Percentiles rank a stretch among this genome's conserved stretches.
Evolutionary conservation across 2,888 invertebrate genomes (phyloP).

Genomic region (Aromia moschata): DNA sequence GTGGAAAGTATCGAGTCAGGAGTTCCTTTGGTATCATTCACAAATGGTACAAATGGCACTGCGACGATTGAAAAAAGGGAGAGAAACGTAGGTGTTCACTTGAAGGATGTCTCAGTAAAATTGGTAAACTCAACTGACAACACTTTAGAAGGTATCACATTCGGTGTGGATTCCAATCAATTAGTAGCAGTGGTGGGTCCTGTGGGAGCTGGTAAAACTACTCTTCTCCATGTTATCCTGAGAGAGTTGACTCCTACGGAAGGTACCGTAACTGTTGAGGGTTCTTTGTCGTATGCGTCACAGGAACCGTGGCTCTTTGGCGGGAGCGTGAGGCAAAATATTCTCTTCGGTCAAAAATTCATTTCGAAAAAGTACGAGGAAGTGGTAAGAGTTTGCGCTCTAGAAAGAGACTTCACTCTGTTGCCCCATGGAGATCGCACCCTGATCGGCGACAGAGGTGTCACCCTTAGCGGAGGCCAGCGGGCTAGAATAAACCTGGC

Average conservation of each 20-base stretch:
- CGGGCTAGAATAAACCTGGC: constrained; percentile 88
- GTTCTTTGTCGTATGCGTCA: constrained; percentile 78
- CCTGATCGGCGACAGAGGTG: constrained; percentile 78
- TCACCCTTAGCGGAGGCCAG: constrained; percentile 80
- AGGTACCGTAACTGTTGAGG: constrained; percentile 57
- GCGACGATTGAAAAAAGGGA: background rate
- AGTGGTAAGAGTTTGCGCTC: constrained; percentile 74
- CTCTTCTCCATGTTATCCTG: constrained; percentile 66
- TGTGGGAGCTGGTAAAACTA: constrained; percentile 71
- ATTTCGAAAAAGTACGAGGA: constrained; percentile 72
- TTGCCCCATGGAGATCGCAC: constrained; percentile 83
- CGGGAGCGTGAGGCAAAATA: constrained; percentile 88
- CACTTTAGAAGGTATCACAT: constrained; percentile 18
- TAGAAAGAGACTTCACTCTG: constrained; percentile 75
- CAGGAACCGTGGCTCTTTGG: constrained; percentile 88
- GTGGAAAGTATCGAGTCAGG: constrained; percentile 20
- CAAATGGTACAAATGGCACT: constrained; percentile 2
- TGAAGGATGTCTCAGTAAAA: constrained; percentile 25
- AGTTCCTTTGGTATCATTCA: no score
- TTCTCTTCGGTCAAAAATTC: constrained; percentile 84
- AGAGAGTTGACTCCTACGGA: constrained; percentile 72
- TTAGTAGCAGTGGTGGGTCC: constrained; percentile 67
- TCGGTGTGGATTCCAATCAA: constrained; percentile 67
- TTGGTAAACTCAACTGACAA: constrained; percentile 19
- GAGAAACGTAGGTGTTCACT: constrained; percentile 2